Conservation (phyloP, 2,113 vertebrate species). For the Chaetodon auriga region DNA sequence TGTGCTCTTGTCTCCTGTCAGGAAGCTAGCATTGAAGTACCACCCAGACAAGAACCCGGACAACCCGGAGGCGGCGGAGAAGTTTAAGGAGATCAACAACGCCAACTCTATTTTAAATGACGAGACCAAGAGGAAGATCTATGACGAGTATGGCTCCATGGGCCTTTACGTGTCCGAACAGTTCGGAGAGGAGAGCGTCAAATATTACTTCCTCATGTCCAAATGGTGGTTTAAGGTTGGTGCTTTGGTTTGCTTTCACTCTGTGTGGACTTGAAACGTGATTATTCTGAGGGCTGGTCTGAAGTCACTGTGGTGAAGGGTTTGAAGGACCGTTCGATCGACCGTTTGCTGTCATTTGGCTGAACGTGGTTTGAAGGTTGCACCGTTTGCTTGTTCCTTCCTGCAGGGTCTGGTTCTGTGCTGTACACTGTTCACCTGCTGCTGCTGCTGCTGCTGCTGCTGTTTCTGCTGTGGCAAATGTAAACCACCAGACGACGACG, state of each 20-base stretch:
- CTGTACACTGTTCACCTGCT: constrained; percentile 88
- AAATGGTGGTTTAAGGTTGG: constrained; percentile 97
- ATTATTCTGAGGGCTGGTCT: too few species aligned
- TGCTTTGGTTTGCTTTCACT: not conserved
- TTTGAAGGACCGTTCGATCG: too few species aligned
- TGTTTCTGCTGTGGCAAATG: constrained; percentile 92
- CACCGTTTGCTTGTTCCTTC: not conserved
- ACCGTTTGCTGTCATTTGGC: not conserved
- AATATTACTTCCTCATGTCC: constrained; percentile 93
- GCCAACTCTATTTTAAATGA: constrained; percentile 92
- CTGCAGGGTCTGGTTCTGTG: constrained; percentile 86
- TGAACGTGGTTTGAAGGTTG: not conserved
- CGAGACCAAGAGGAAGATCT: constrained; percentile 89
- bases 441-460: constrained; percentile 94
- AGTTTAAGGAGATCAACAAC: constrained; percentile 97
- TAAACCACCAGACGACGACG: constrained; percentile 87
- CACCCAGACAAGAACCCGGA: constrained; percentile 97
- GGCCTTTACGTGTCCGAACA: constrained; percentile 94
- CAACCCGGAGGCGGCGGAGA: constrained; percentile 89
- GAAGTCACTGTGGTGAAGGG: too few species aligned
- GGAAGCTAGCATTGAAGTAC: constrained; percentile 92
- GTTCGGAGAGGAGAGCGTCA: constrained; percentile 94
- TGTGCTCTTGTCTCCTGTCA: constrained; percentile 60
- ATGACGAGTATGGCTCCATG: constrained; percentile 93
- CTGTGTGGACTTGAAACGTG: too few species aligned